Evolutionary conservation across 2,797 vertebrate species (phyloP), one percentile per base, ranked within the genome.

Genomic region (Pangasius sanitwongsei): DNA sequence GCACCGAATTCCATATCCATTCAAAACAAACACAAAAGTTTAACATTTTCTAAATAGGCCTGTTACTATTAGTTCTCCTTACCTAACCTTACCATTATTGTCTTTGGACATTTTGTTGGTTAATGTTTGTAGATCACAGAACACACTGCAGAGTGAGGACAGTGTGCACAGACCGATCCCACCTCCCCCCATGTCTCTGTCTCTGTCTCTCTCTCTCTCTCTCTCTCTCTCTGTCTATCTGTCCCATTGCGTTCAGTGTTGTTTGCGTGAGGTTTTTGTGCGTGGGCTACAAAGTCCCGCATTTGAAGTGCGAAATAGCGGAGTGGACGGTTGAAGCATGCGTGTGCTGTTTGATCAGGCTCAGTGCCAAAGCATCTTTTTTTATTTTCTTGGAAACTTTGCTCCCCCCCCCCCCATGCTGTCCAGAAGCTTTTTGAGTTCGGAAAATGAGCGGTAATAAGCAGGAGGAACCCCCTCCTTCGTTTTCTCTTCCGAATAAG

Each of bases 371-470:
- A 88, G 61, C 50, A 82, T 83, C 67, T 85, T 83, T 34, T 80
- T 48, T 85, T 84, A 80, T 89, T 91, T 90, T 91, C 87, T 91
- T 90, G 90, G 91, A 91, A 91, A 90, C 67, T 77, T 88, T 86
- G 44, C 59, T 16, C 78, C 86, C 82, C 69, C 50, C 9, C 78
- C 78, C 78, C 89, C 83, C 57, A 83, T 87, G 78, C 69, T 89
- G 90, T 91, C 91, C 92, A 91, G 87, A 91, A 91, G 89, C 87
- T 88, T 41, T 86, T 75, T 65, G 57, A 78, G 87, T 91, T 89
- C 57, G 50, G 90, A 92, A 91, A 92, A 92, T 87, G 69, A 91
- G 89, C 75, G 75, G 85, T 88, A 91, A 91, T 91, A 87, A 90
- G 85, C 89, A 83, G 80, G 80, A 90, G 91, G 88, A 90, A 88